Conservation (phyloP, 2,797 vertebrate species). For the Lemur catta region DNA sequence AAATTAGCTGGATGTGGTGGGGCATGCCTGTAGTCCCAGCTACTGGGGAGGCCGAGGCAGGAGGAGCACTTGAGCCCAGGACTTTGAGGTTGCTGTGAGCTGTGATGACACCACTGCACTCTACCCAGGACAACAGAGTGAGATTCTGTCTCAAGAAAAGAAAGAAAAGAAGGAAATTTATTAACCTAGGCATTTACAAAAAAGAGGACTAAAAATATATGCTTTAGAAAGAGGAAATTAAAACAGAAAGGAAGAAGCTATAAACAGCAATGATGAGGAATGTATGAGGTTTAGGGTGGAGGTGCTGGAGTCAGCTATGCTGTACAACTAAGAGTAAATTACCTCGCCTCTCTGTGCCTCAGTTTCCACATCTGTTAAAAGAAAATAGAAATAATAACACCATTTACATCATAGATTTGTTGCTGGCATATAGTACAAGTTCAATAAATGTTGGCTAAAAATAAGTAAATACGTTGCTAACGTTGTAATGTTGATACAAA, state of each 20-base stretch:
- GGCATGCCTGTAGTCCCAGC: too few relatives aligned
- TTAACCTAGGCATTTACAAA: neutral
- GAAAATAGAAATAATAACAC: neutral
- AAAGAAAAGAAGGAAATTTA: neutral
- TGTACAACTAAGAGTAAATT: neutral
- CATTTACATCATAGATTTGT: neutral
- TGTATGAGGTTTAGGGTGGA: fast-evolving
- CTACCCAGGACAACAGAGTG: neutral
- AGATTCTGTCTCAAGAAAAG: too few relatives aligned
- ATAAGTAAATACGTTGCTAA: neutral
- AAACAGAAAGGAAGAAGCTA: neutral
- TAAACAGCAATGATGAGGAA: neutral
- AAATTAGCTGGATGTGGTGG: too few relatives aligned
- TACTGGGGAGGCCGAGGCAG: too few relatives aligned
- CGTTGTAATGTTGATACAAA: neutral
- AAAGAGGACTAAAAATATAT: neutral
- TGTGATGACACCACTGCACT: neutral
- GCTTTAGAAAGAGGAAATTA: neutral
- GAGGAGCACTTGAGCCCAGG: neutral
- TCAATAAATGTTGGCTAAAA: neutral
- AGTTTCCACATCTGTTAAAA: neutral
- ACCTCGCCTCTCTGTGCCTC: neutral
- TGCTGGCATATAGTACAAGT: neutral
- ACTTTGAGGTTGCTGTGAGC: neutral
- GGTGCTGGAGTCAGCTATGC: neutral